Evolutionary conservation across 2,888 invertebrate genomes (phyloP), one percentile per base, ranked within the genome.

Genomic region (Harmothoe impar): DNA sequence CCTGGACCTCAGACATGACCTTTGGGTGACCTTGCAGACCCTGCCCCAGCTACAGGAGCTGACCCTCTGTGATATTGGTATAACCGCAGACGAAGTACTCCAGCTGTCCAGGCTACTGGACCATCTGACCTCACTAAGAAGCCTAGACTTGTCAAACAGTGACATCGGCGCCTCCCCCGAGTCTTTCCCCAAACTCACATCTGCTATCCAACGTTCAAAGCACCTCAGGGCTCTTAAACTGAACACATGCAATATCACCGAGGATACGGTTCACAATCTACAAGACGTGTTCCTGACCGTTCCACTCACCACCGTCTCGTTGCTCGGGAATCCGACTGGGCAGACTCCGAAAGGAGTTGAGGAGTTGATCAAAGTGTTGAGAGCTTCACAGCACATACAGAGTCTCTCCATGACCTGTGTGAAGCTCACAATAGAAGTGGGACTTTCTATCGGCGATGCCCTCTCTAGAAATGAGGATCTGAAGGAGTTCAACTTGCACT

Each of bases 161-260:
- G 77, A 72, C 77, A 29, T 89, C 77, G 72, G 89, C 52, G n/a
- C 78, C 43, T 25, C n/a, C n/a, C 10, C 43, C 10, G 89, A 56
- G 23, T 10, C 29, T n/a, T 89, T 89, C 33, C 7, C 12, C 15
- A 10, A 51, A 29, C 78, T 89, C 20, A 68, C 68, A 15, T 15
- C 51, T 29, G 52, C 89, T 43, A 72, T 89, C 15, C 43, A 43
- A 52, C 52, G 52, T 51, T 29, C 77, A 25, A 12, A 25, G 7
- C 23, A 54, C 20, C 51, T 89, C 35, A 68, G 68, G 78, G 51
- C 29, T 51, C 72, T 89, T 0, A 77, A 52, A 25, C 51, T 89
- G 51, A 72, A 89, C 33, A 77, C 29, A 77, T 77, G 77, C 33
- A 33, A 54, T n/a, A 89, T 89, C 52, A 77, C n/a, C 33, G 89